Conservation (phyloP, 2,113 vertebrate genomes). For the Pseudopipra pipra region DNA sequence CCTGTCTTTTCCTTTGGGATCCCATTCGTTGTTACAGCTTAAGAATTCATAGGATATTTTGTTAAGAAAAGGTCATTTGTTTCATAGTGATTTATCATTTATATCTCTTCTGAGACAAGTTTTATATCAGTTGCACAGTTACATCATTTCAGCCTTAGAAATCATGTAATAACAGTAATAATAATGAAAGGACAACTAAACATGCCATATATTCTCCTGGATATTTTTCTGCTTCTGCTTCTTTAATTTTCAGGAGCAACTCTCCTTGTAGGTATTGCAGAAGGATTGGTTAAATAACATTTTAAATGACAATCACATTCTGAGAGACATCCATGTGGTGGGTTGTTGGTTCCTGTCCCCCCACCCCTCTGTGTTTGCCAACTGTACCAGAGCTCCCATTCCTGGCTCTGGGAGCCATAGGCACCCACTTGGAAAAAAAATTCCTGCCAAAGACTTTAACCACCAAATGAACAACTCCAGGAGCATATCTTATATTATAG, state of each 20-base stretch:
- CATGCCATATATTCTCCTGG: not conserved
- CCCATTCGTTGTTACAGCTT: not conserved
- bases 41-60: constrained; percentile 10
- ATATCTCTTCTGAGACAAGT: not conserved
- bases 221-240: not conserved
- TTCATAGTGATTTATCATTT: not conserved
- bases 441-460: not conserved
- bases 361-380: not conserved
- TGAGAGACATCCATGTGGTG: not conserved
- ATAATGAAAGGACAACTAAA: not conserved
- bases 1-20: not conserved
- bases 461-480: not conserved
- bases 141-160: not conserved
- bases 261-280: not conserved
- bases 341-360: not conserved
- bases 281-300: not conserved
- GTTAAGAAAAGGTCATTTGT: not conserved
- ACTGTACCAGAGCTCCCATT: not conserved
- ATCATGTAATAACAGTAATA: not conserved
- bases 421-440: not conserved
- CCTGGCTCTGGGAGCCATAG: not conserved
- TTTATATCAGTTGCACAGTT: not conserved
- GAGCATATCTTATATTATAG: not conserved
- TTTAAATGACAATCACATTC: not conserved
- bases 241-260: not conserved